Evolutionary conservation across 2,113 vertebrate genomes (phyloP).

Genomic region (Octodon degus): DNA sequence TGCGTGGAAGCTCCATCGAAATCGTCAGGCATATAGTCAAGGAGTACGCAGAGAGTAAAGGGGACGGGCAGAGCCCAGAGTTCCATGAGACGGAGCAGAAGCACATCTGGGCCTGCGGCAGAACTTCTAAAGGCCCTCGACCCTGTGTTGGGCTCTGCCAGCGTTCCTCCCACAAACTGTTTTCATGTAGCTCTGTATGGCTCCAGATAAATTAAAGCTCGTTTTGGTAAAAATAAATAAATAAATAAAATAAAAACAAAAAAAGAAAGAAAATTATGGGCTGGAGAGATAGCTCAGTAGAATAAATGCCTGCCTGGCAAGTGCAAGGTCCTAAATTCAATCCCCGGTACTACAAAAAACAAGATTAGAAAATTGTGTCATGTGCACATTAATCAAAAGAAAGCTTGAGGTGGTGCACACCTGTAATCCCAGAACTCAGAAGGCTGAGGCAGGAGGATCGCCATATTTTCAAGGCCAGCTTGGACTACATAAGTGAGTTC

Average conservation of each 20-base stretch:
- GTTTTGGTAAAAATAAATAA: conserved; percentile 51
- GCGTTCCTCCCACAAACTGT: no score
- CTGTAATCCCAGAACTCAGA: background rate
- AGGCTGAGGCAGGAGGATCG: background rate
- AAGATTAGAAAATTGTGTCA: background rate
- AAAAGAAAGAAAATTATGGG: no score
- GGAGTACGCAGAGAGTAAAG: conserved; percentile 67
- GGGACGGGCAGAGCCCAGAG: conserved; percentile 86
- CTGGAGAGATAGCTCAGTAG: no score
- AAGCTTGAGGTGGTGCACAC: background rate
- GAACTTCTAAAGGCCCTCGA: conserved; percentile 88
- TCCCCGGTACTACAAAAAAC: no score
- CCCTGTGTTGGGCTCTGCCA: accelerated
- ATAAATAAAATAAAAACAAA: background rate
- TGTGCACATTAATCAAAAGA: background rate
- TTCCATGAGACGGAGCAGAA: conserved; percentile 95
- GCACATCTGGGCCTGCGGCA: conserved; percentile 95
- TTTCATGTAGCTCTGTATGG: conserved; percentile 29
- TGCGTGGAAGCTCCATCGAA: conserved; percentile 97
- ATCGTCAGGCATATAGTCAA: conserved; percentile 97
- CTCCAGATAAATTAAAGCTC: conserved; percentile 84
- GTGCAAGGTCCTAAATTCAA: no score
- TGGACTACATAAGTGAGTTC: no score
- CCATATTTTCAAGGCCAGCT: background rate
- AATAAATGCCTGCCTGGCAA: no score